phyloP scores from a whole-genome alignment of 2,888 invertebrate species.

The Himalopsyche kuldschensis region DNA sequence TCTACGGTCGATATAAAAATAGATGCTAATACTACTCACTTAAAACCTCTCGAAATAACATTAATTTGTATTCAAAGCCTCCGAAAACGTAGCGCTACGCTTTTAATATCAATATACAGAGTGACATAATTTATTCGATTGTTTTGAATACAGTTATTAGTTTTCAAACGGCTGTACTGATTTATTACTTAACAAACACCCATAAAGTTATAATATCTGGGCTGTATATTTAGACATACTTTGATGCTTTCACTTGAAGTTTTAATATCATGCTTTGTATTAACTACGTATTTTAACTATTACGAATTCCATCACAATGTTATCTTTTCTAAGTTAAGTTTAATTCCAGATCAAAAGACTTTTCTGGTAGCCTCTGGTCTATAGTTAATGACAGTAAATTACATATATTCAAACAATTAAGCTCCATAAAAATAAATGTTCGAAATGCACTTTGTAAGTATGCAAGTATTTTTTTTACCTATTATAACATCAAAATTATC shows the following conservation, averaged over 20 bases:
- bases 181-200: background rate
- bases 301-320: background rate
- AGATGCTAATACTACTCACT: background rate
- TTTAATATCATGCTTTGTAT: background rate
- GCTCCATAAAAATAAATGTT: too few relatives aligned
- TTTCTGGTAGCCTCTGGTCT: too few relatives aligned
- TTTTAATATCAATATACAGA: background rate
- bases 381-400: too few relatives aligned
- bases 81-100: background rate
- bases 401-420: too few relatives aligned
- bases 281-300: background rate
- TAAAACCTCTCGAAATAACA: background rate
- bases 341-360: too few relatives aligned
- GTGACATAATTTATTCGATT: background rate
- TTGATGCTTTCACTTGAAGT: background rate
- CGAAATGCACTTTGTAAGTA: too few relatives aligned
- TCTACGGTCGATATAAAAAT: too few relatives aligned
- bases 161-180: background rate
- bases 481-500: too few relatives aligned
- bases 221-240: background rate
- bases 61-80: background rate
- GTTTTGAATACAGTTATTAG: background rate
- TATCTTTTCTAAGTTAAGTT: too few relatives aligned
- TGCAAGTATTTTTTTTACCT: too few relatives aligned
- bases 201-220: background rate